Base-by-base conservation (phyloP, 2,888 invertebrate species). In the Caenorhabditis macrosperma region DNA sequence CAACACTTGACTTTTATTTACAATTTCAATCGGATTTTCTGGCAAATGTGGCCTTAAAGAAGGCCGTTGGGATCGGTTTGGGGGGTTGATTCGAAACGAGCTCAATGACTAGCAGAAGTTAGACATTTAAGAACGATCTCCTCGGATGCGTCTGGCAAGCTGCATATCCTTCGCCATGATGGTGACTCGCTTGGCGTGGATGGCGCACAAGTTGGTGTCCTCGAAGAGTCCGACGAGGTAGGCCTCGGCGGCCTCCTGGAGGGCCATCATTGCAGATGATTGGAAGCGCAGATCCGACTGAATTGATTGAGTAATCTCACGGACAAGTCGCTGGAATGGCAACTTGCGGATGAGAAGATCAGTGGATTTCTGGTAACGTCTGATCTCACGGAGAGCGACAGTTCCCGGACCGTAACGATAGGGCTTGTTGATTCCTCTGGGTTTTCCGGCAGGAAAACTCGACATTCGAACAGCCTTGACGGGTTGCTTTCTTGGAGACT, bases 381-480 rank as follows among this genome's bases (percentile, higher is more conserved):
- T 94, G 92, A 96, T 96, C 93, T 97, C 96, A 93, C 96, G 94
- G 90, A 97, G 94, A 83, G 96, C 96, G 82, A 97, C 96, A 38
- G 96, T 97, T 93, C 96, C 96, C 81, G 96, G 96, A 91, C 94
- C 95, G 92, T 96, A 96, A 93, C 96, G 94, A 94, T 96, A 96
- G 83, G 96, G 96, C 91, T 96, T 96, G 93, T 96, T 96, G 77
- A 85, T 83, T 64, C 85, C 96, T 88, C 96, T 96, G 87, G 96
- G 96, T 85, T 96, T 95, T 38, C 96, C 96, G 38, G 96, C 96
- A 33, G 33, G 33, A 33, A 33, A 33, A 33, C n/a, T 33, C 82
- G 95, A 95, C 92, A 96, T 96, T 92, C 96, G 94, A 41, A 96
- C 96, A 22, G 79, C 79, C 59, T 79, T 79, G 54, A 75, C 69